Base-by-base conservation (phyloP, 2,888 invertebrate genomes). In the Aspidiotus rigidus region DNA sequence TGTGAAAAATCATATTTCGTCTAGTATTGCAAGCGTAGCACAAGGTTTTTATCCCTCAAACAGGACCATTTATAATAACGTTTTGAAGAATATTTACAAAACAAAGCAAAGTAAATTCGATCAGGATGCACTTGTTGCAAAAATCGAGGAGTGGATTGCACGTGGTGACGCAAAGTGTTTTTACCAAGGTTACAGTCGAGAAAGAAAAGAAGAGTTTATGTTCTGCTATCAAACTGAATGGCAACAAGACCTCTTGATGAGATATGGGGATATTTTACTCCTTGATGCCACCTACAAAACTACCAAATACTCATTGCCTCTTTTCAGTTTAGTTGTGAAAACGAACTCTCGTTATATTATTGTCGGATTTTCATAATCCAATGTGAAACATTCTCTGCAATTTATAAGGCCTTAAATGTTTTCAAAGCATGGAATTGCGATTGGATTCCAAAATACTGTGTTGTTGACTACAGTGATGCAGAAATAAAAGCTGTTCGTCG, bases 281-380 rank as follows among this genome's bases (percentile, higher is more conserved):
- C 9, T 61, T 6, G 61, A 61, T 41, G 10, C 61, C 9, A 61
- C 61, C 6, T 41, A 61, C 40, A 61, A 61, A 41, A 61, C 61
- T 13, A 61, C 61, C 7, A 61, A 61, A 40, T 61, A 61, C 42
- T 61, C 61, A 40, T 41, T 61, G 11, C 61, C 61, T 42, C 16
- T 61, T 13, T 41, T 61, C 16, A 40, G 41, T 40, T 15, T 61
- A 7, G 61, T 61, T 39, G 61, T 61, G 1, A 40, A 41, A 41
- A 61, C 61, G 10, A 61, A 61, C 41, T 39, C 41, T 7, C 39
- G 16, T 41, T 61, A 61, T n/a, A 41, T 40, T 2, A 13, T 41
- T n/a, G 61, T 61, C 7, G 61, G 61, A n/a, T 61, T n/a, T 61
- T 61, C 7, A 41, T 41, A 39, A 13, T 61, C 9, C 61, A 61